Conservation (phyloP, 2,888 invertebrate species). For the Trissonchulus sp. region DNA sequence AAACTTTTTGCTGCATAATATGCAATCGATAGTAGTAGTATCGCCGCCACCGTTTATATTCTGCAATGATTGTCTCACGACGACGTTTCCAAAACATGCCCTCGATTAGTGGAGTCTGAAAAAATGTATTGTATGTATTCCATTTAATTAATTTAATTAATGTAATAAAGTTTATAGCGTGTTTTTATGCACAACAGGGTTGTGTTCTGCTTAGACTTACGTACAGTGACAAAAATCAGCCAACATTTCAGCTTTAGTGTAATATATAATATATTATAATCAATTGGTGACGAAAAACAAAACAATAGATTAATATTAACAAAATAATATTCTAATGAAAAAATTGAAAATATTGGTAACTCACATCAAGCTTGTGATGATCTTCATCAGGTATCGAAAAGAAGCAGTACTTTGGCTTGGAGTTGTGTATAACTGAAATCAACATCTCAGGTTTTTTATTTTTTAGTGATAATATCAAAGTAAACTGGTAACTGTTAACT, state of each 20-base stretch:
- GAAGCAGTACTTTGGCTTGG: conserved; percentile 48
- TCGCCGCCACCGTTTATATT: conserved; percentile 98
- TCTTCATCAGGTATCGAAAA: conserved; percentile 52
- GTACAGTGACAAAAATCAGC: no score
- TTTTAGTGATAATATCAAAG: no score
- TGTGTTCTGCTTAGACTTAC: no score
- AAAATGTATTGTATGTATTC: no score
- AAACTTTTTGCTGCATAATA: no score
- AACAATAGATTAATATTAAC: conserved; percentile 6
- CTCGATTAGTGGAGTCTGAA: conserved; percentile 87
- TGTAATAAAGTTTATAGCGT: no score
- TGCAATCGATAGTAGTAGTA: conserved; percentile 70
- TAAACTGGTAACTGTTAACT: no score
- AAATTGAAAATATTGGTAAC: background rate
- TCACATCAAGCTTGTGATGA: conserved; percentile 43
- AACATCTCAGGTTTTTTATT: background rate
- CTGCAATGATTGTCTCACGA: conserved; percentile 89
- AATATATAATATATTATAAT: no score
- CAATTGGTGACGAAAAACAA: no score
- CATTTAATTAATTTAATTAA: no score
- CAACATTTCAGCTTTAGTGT: no score
- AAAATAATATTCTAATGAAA: background rate
- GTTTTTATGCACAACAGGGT: no score
- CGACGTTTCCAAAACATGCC: conserved; percentile 99
- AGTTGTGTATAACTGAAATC: conserved; percentile 28